Percentiles rank a stretch among this genome's conserved stretches.
Evolutionary conservation across 2,797 vertebrate species (phyloP).

Genomic region (Naso thynnoides): DNA sequence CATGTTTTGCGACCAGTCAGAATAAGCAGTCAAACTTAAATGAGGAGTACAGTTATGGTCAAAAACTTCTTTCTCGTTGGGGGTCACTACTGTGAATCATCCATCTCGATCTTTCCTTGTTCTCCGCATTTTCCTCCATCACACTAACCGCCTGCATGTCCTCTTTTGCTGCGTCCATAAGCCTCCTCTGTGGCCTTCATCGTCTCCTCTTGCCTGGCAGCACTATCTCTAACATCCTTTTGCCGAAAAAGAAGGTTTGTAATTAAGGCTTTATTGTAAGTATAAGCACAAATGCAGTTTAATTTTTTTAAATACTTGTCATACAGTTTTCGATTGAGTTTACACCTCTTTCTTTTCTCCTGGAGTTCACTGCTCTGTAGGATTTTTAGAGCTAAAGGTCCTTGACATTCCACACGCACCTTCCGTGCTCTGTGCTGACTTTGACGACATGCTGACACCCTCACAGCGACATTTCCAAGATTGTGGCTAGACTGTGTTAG

Average conservation of each 20-base stretch:
- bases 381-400: not conserved
- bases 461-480: slow-evolving; percentile 8
- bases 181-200: too few species aligned
- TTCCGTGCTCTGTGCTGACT: not conserved
- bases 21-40: not conserved
- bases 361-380: not conserved
- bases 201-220: too few species aligned
- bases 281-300: not conserved
- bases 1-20: not conserved
- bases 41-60: not conserved
- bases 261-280: too few species aligned
- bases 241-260: too few species aligned
- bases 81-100: too few species aligned
- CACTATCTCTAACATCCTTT: too few species aligned
- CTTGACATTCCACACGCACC: not conserved
- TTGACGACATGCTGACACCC: slow-evolving; percentile 22
- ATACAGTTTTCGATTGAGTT: not conserved
- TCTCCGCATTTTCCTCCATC: too few species aligned
- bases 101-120: too few species aligned
- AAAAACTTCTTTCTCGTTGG: too few species aligned
- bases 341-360: not conserved
- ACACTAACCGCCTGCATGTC: too few species aligned
- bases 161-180: too few species aligned
- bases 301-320: not conserved
- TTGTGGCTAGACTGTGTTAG: slow-evolving; percentile 30